These are phyloP conservation scores for Gymnosoma rotundatum DNA, from an alignment of 2,888 invertebrate genomes.

Conservation along the genomic window DNA sequence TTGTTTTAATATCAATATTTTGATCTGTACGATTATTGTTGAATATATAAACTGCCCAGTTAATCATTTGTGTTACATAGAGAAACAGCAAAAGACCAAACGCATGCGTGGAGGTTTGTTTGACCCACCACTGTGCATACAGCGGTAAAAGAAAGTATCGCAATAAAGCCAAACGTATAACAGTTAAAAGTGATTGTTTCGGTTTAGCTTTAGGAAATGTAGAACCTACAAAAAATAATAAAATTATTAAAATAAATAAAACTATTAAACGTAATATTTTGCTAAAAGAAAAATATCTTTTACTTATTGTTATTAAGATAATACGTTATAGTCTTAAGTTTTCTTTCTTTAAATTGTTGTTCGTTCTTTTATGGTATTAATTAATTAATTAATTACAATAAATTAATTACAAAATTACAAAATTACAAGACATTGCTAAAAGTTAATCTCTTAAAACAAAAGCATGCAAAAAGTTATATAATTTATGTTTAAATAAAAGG, in stretches of 20 bases:
- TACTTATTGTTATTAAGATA: too few relatives aligned
- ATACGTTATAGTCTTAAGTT: too few relatives aligned
- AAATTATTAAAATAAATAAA: not conserved
- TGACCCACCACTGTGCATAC: constrained; percentile 94
- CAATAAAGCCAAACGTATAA: constrained; percentile 91
- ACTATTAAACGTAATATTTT: too few relatives aligned
- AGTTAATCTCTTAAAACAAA: too few relatives aligned
- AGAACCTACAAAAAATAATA: constrained; percentile 86
- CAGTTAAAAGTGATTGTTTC: constrained; percentile 93
- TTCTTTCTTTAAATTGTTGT: too few relatives aligned
- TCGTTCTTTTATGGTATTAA: too few relatives aligned
- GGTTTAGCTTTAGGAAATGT: constrained; percentile 98
- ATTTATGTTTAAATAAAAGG: too few relatives aligned
- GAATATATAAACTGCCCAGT: constrained; percentile 82
- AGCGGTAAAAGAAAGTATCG: constrained; percentile 92
- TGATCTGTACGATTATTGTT: constrained; percentile 77
- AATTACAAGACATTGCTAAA: too few relatives aligned
- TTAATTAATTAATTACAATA: too few relatives aligned
- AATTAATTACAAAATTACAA: too few relatives aligned
- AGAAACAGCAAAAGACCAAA: constrained; percentile 89
- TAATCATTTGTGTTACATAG: constrained; percentile 87
- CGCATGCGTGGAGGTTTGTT: constrained; percentile 91
- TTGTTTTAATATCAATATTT: constrained; percentile 16
- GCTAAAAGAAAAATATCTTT: too few relatives aligned
- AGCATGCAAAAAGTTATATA: too few relatives aligned